Evolutionary conservation across 2,888 invertebrate genomes (phyloP), one percentile per base, ranked within the genome.

Genomic region (Glaucopsyche alexis): DNA sequence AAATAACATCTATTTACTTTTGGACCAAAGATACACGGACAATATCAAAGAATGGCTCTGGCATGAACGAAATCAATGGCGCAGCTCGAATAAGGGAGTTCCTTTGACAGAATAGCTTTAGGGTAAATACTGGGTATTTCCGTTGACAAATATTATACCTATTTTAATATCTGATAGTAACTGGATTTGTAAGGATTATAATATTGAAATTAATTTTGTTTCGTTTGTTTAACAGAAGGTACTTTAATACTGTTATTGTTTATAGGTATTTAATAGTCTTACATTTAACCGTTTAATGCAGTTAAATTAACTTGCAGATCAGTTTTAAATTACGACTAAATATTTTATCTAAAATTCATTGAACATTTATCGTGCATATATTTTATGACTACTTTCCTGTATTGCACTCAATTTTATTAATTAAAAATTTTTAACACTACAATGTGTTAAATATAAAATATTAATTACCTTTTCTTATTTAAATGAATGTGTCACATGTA

Each of bases 121-220:
- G 84, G 83, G 87, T 85, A 87, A 89, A 88, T 88, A 88, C 86
- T 84, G 83, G 82, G 80, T 79, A 83, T 85, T 87, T 89, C 87
- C 88, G 84, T 85, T 83, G 85, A 87, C 87, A 86, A 88, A 89
- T 86, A 88, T 67, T 73, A 52, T 69, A 73, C 71, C 45, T 74
- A 71, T 74, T 72, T 72, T 55, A 69, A 52, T 72, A 74, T 74
- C 49, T 49, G 69, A 69, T 69, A 47, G 69, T 69, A 11, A 42
- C 1, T 11, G 45, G 72, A 64, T 64, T 64, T 60, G 49, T 47
- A 60, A 50, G 45, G 45, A 19, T 69, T 14, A 47, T 29, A 11
- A 47, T 29, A 11, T 14, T 49, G n/a, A 69, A 69, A 69, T 69
- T 67, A 49, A 29, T 29, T 69, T 14, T 19, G n/a, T 45, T 19